Evolutionary conservation across 2,113 vertebrate species (phyloP).

Genomic region (Halcyon malimbica): DNA sequence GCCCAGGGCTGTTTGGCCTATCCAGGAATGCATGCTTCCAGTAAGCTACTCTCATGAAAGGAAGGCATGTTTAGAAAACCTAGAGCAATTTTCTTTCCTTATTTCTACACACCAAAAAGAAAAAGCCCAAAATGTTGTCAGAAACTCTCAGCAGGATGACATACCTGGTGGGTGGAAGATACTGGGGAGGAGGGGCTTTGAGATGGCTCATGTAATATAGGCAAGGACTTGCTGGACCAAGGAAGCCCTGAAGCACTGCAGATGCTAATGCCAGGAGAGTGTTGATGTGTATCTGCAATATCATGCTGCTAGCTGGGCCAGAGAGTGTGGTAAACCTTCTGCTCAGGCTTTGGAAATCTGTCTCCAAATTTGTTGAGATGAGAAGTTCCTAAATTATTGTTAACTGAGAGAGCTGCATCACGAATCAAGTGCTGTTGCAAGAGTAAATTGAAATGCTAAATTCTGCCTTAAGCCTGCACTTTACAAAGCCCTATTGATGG

Average conservation of each 20-base stretch:
- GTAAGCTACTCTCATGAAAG: conserved; percentile 19
- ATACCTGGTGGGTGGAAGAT: background rate
- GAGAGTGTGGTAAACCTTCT: background rate
- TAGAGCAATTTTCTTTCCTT: conserved; percentile 3
- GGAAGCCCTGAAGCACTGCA: background rate
- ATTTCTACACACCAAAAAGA: background rate
- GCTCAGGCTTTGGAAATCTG: background rate
- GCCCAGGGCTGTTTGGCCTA: conserved; percentile 19
- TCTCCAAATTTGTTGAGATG: background rate
- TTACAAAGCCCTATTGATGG: background rate
- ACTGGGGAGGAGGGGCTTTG: background rate
- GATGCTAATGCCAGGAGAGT: background rate
- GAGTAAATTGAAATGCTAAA: background rate
- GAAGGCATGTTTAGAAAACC: conserved; percentile 13
- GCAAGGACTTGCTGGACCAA: background rate
- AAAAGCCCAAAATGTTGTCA: background rate
- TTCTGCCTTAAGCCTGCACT: background rate
- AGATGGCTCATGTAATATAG: background rate
- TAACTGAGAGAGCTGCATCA: background rate
- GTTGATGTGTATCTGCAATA: background rate
- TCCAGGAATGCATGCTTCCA: conserved; percentile 42
- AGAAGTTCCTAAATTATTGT: background rate
- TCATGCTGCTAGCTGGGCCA: background rate
- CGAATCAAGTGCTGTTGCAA: background rate
- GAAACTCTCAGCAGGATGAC: background rate